A percentile compares a stretch with the other conserved stretches of the same genome.
phyloP scores from a whole-genome alignment of 1,140 invertebrate species.

The fruit fly (Drosophila melanogaster) region Release_6_plus_ISO1_MT NT_033779.5:15135001-15135500 shows the following conservation, averaged over 20 bases:
- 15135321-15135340: constrained; percentile 69
- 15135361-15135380: constrained; percentile 35
- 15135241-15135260: neutral
- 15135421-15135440: constrained; percentile 31
- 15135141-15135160: too few species aligned
- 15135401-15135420: constrained; percentile 16
- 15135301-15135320: constrained; percentile 73
- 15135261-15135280: constrained; percentile 35
- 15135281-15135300: constrained; percentile 33
- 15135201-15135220: neutral
- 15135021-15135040: too few species aligned
- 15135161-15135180: too few species aligned
- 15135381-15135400: constrained; percentile 16
- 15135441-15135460: constrained; percentile 60
- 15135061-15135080: too few species aligned
- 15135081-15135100: too few species aligned
- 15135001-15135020: too few species aligned
- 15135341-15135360: constrained; percentile 58
- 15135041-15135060: too few species aligned
- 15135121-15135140: too few species aligned
- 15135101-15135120: too few species aligned
- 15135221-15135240: neutral
- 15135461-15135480: constrained; percentile 79
- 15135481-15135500: constrained; percentile 83
- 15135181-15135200: too few species aligned